Base-by-base conservation (phyloP, 2,888 invertebrate genomes). In the Pollenia amentaria region DNA sequence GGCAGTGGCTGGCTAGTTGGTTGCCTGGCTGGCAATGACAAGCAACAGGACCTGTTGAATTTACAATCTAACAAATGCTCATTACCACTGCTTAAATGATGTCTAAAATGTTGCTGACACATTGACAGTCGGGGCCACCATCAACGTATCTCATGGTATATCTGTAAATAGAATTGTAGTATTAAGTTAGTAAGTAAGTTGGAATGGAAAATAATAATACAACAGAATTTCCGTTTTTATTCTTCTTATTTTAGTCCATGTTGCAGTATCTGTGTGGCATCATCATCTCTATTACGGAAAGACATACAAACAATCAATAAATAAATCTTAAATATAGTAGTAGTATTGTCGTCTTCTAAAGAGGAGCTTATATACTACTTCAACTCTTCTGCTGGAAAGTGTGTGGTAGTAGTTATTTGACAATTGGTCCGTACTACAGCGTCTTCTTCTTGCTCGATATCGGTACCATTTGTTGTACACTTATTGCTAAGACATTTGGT, bases 61-160 rank as follows among this genome's bases (percentile, higher is more conserved):
- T 70, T 57, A 79, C 38, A 64, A 76, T 79, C 84, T 86, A 84
- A 82, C 88, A 81, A 82, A 76, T 87, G 87, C 88, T 89, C 89
- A 89, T 89, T 89, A 89, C 88, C 88, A 77, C 88, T 79, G 84
- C 48, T 85, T 81, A 82, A 87, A 83, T 79, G 79, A 82, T 87
- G 84, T 81, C 80, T 80, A 79, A 84, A 87, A 79, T 82, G 69
- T 81, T 85, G 88, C 88, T 88, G 89, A 88, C 88, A 89, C 88
- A 86, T 88, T 89, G 88, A 89, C 89, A 89, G 82, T 88, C 78
- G 51, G 77, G 88, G 85, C 89, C 89, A 89, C 89, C 89, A 87
- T 82, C 88, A 84, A 76, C 64, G 89, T 78, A 89, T 89, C 88
- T 87, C 89, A 89, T 85, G 88, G 53, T 69, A 65, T 82, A 67